Percentiles rank a stretch among this genome's conserved stretches.
phyloP scores from a whole-genome alignment of 2,888 invertebrate genomes.

The Drosophila barbarae region DNA sequence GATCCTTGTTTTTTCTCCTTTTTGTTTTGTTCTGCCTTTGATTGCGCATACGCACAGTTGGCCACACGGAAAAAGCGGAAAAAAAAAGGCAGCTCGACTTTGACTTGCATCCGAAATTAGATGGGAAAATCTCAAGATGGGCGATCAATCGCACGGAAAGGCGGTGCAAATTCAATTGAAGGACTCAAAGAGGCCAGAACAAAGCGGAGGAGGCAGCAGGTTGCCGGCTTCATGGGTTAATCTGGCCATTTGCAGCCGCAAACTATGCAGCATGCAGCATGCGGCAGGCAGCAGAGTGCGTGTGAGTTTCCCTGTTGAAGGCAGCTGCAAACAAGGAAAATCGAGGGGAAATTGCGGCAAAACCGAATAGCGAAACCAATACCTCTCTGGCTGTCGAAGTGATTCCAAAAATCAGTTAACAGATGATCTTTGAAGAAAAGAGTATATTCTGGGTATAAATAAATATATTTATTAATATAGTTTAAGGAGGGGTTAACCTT shows the following conservation, averaged over 20 bases:
- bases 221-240: constrained; percentile 2
- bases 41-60: constrained; percentile 37
- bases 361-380: background rate
- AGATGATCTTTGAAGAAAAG: background rate
- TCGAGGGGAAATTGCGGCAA: background rate
- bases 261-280: constrained; percentile 4
- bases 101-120: constrained; percentile 14
- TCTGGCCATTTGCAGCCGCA: constrained; percentile 40
- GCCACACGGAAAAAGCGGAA: constrained; percentile 5
- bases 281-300: constrained; percentile 1
- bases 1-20: background rate
- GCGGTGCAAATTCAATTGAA: constrained; percentile 20
- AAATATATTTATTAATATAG: background rate
- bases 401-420: background rate
- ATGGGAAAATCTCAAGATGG: constrained; percentile 19
- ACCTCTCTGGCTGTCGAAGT: background rate
- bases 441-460: background rate
- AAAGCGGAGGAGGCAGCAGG: background rate
- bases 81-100: background rate
- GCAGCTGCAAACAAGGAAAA: constrained; percentile 26
- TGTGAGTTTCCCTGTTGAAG: background rate
- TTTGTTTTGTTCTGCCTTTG: constrained; percentile 5
- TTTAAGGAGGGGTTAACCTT: background rate
- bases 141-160: constrained; percentile 21
- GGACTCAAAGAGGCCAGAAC: constrained; percentile 9